Base-by-base conservation (phyloP, 2,797 vertebrate genomes). In the Coccyzus lansbergi region DNA sequence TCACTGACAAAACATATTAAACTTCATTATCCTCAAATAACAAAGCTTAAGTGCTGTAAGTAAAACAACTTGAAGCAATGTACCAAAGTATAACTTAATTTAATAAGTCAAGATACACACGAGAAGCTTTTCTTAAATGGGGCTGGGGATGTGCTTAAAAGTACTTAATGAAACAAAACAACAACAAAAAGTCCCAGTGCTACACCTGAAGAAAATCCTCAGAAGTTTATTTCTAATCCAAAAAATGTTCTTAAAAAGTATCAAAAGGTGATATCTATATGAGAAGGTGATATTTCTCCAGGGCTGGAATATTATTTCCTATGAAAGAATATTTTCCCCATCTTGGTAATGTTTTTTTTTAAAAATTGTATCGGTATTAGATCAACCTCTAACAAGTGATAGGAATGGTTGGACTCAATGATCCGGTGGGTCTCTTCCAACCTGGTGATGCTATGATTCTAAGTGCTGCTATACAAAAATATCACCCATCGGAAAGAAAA, bases 1-100 rank as follows among this genome's bases (percentile, higher is more conserved):
- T 87, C 44, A 15, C 22, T 83, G 72, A 71, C 29, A 76, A 34
- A 65, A 81, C 71, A 51, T 16, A 76, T 9, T 77, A 63, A 51
- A 79, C 33, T 9, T 36, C 51, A 51, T 34, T 21, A 53, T 62
- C 80, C 75, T 88, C 44, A 59, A 79, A 38, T 26, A 31, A 82
- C 70, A 58, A 81, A 92, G 55, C 34, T 88, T 83, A 83, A 67
- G 22, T 44, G 29, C 49, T 92, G 80, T 83, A 91, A 76, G 70
- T 72, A 53, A 29, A 83, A 51, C 53, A 80, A 65, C 65, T 62
- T 81, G 36, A 90, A 88, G 34, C 14, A 68, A 58, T 12, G 9
- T 29, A 68, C 24, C 67, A 75, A 68, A 89, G 44, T 77, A 89
- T 71, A 89, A 71, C 56, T 94, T 78, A 80, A n/a, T n/a, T n/a